Evolutionary conservation across 2,113 vertebrate species (phyloP).

Genomic region (Colaptes auratus): DNA sequence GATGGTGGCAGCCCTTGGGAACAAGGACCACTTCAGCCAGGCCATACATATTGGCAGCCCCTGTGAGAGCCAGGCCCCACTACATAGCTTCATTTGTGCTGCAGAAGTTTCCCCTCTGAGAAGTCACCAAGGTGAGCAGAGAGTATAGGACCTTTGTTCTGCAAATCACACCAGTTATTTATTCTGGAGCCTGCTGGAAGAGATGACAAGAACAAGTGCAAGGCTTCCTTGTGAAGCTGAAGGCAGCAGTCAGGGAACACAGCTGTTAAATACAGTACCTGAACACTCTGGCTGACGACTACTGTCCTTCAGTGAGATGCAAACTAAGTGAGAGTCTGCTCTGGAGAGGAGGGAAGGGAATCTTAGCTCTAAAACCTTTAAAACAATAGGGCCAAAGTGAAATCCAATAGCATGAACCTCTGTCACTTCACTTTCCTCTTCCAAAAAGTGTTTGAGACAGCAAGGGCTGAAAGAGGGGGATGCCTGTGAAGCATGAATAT

Average conservation of each 20-base stretch:
- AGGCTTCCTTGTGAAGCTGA: neutral
- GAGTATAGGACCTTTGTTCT: neutral
- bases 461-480: neutral
- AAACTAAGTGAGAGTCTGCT: neutral
- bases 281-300: neutral
- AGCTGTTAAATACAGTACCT: neutral
- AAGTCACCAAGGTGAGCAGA: neutral
- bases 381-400: neutral
- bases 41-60: accelerated
- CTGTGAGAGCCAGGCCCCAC: neutral
- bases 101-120: neutral
- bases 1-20: neutral
- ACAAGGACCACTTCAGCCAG: neutral
- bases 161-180: neutral
- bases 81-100: neutral
- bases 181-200: neutral
- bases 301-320: neutral
- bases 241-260: neutral
- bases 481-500: neutral
- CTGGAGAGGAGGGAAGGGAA: neutral
- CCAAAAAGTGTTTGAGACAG: neutral
- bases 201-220: neutral
- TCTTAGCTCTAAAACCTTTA: neutral
- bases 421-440: neutral
- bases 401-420: neutral